Evolutionary conservation across 2,888 invertebrate species (phyloP), one percentile per base, ranked within the genome.

Genomic region (Watsonalla cultraria): DNA sequence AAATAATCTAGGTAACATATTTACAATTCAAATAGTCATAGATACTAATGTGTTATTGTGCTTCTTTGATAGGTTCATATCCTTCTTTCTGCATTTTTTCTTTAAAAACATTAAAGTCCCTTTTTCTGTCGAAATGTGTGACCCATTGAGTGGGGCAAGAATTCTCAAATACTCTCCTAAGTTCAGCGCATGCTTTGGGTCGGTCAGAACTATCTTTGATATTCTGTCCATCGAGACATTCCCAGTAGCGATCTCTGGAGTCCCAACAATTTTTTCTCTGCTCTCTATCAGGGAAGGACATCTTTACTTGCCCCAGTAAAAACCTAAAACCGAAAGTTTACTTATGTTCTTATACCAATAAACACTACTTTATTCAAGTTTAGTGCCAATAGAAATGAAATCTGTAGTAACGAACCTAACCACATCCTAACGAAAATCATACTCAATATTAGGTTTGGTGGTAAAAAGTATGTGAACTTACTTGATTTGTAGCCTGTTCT

Each of bases 121-220:
- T 91, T 85, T 96, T 97, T 70, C 97, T 93, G 89, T 98, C 97
- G 83, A 98, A 98, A 88, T 98, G 98, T 78, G 96, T 96, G 47
- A 98, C 97, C 98, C 98, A 97, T 80, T 96, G 95, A 1, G 92
- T 81, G 1, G 96, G 95, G 76, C 97, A 97, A 33, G 93, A 93
- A 58, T 92, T 92, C 89, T 96, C 96, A 78, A 95, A 97, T 51
- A 93, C 64, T 85, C 94, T 93, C 62, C 96, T 93, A 65, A 96
- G 84, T 70, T 94, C 92, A 59, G 86, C 81, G 82, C 98, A 98
- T 58, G 84, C 89, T 66, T 88, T 90, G 7, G 88, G 89, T 62
- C 81, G 82, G 54, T 81, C 83, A 52, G 91, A 84, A 76, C 90
- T 92, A 53, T 93, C 94, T 70, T 93, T 93, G 52, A 93, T 89